Evolutionary conservation across 64 coral and sea anemone genomes (phyloP), one percentile per base, ranked within the genome.

Genomic region (Stylophora pistillata): DNA sequence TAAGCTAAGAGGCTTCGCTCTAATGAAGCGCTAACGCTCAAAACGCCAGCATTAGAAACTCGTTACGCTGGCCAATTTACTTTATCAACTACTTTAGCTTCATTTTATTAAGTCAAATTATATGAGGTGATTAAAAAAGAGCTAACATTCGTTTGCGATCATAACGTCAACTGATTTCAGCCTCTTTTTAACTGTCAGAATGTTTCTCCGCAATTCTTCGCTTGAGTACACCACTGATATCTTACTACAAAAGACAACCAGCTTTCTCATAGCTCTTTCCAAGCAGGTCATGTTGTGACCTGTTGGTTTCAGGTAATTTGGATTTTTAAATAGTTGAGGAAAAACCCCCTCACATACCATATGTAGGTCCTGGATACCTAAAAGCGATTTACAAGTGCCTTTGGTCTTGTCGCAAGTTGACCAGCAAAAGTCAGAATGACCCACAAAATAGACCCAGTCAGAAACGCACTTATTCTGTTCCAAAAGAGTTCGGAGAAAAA

Each of bases 311-410:
- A 63, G 58, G 6, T 23, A 23, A 60, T 69, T 84, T 2, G 20
- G 34, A 7, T 21, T 20, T n/a, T n/a, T 13, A 56, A 93, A 93
- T 10, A 93, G 60, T 3, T 54, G 74, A 34, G 55, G 33, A 32
- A 93, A 82, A 30, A 89, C 21, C 9, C 41, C 54, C 74, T 60
- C 77, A 77, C 93, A 95, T n/a, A 90, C 32, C 16, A 87, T 91
- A 23, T 91, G 89, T 32, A 91, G n/a, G 81, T 41, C 37, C 37
- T 41, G 37, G 37, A 41, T 41, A 41, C 37, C 37, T 41, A 41
- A 41, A 21, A 27, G 12, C n/a, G 88, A n/a, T 18, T 56, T 87
- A 27, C 94, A 95, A 52, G 55, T 77, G 21, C 90, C 90, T 30
- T 86, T 78, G 53, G 54, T 64, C 53, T 23, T 71, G 71, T 95